Evolutionary conservation across 2,113 vertebrate species (phyloP), one percentile per base, ranked within the genome.

Genomic region (Anseranas semipalmata): DNA sequence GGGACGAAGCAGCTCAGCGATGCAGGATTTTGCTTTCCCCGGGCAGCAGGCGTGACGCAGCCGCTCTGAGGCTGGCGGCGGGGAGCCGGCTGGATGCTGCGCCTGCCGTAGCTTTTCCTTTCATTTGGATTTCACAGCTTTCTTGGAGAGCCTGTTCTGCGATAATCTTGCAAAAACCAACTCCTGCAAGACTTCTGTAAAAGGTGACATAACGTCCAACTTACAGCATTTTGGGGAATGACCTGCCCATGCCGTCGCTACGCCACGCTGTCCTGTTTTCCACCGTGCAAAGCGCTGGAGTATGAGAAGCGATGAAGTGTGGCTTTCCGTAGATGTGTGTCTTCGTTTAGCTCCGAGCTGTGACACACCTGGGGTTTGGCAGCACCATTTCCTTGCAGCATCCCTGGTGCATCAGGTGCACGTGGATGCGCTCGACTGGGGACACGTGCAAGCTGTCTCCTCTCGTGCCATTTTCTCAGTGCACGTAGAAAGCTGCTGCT

Each of bases 81-180:
- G 62, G 85, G 65, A 66, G 33, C 65, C 28, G 4, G 24, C 9
- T 21, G 63, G 52, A 20, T 39, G 56, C 71, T 32, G 50, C 3
- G 0, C 66, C 50, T 2, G 0, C 48, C 1, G 1, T 10, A 9
- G 70, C 35, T 32, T 48, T 76, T 68, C 18, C 1, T 21, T 60
- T 21, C 6, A 7, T 12, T 68, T 32, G 67, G 73, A 12, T 66
- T 66, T 46, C 45, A 15, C 58, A 7, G 55, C 70, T 70, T 82
- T 46, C 45, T 33, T 1, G 0, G 15, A 16, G 73, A 62, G 53
- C 32, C 66, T 41, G 52, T n/a, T 60, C 45, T 25, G 35, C 6
- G 21, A 8, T 55, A 16, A 60, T 22, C 39, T 45, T 78, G 37
- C 45, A 35, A 5, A 60, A 53, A 16, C 39, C 48, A 46, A 60